Evolutionary conservation across 2,797 vertebrate genomes (phyloP).

Genomic region (Cetoscarus ocellatus): DNA sequence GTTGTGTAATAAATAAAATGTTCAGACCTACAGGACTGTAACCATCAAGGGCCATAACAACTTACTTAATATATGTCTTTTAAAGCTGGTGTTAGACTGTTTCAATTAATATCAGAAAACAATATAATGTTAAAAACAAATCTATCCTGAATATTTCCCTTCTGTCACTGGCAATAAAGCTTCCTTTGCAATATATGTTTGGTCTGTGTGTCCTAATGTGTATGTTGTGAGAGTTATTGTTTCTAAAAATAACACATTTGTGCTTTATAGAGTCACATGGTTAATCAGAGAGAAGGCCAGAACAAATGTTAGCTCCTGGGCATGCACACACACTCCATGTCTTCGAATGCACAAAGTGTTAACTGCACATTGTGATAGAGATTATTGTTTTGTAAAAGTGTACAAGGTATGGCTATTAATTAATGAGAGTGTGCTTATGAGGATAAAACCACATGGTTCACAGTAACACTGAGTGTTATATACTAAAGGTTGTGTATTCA

Average conservation of each 20-base stretch:
- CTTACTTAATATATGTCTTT: conserved; percentile 50
- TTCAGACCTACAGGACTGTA: conserved; percentile 53
- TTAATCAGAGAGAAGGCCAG: conserved; percentile 1
- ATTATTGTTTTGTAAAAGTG: conserved; percentile 19
- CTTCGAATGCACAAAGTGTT: conserved; percentile 62
- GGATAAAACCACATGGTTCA: too few relatives aligned
- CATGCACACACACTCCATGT: conserved; percentile 25
- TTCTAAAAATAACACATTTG: conserved; percentile 3
- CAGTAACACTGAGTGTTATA: too few relatives aligned
- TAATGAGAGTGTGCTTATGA: too few relatives aligned
- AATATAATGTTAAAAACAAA: conserved; percentile 59
- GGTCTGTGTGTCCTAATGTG: conserved; percentile 55
- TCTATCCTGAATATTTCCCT: conserved; percentile 73
- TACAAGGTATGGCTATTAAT: too few relatives aligned
- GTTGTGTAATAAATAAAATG: conserved; percentile 46
- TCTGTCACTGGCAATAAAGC: conserved; percentile 88
- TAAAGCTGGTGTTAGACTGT: conserved; percentile 69
- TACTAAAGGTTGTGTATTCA: too few relatives aligned
- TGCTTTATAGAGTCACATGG: background rate
- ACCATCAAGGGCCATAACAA: conserved; percentile 49
- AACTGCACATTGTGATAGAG: conserved; percentile 20
- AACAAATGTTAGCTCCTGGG: background rate
- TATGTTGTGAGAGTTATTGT: background rate
- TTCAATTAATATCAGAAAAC: conserved; percentile 69
- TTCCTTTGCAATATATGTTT: conserved; percentile 83